A percentile compares a stretch with the other conserved stretches of the same genome.
Conservation (phyloP, 2,113 vertebrate genomes). For the Sitta europaea region DNA sequence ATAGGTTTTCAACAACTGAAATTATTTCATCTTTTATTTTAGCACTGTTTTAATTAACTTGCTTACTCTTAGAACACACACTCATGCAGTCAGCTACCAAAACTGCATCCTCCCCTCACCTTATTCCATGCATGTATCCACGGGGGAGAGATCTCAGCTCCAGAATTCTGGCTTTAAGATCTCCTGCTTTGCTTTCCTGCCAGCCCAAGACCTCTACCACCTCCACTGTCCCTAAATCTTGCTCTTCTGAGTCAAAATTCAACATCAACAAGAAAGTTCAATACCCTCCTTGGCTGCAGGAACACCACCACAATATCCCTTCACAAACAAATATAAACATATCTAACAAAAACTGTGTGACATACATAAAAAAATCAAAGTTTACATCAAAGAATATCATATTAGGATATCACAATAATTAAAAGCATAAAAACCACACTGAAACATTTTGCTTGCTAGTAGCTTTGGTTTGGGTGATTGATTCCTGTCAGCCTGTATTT, state of each 20-base stretch:
- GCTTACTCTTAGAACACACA: neutral
- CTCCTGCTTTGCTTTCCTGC: neutral
- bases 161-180: neutral
- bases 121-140: neutral
- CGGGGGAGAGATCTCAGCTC: neutral
- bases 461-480: neutral
- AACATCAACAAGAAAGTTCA: neutral
- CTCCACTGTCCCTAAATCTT: neutral
- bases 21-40: neutral
- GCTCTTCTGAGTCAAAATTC: neutral
- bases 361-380: neutral
- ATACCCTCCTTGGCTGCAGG: neutral
- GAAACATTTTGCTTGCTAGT: accelerated
- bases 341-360: neutral
- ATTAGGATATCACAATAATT: neutral
- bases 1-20: neutral
- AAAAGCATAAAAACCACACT: neutral
- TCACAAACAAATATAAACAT: accelerated
- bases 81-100: neutral
- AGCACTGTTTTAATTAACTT: neutral
- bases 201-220: neutral
- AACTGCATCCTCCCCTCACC: neutral
- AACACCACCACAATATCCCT: neutral
- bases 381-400: neutral
- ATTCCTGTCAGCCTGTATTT: neutral